Conservation (phyloP, 2,888 invertebrate species). For the Pherbina coryleti region DNA sequence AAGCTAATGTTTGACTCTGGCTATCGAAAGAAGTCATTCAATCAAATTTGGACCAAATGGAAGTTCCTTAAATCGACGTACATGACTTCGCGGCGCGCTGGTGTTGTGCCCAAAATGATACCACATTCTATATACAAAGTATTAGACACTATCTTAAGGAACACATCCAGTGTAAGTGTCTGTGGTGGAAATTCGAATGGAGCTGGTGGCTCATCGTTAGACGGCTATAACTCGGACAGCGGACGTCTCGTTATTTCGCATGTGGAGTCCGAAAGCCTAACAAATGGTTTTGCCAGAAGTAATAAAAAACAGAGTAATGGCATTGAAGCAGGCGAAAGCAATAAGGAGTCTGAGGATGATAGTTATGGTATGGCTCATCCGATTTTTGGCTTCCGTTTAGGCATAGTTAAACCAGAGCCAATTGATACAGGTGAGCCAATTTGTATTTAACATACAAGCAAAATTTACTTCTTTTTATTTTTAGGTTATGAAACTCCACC, state of each 20-base stretch:
- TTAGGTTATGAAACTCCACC: constrained; percentile 57
- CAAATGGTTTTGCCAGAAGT: constrained; percentile 41
- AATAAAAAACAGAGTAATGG: not conserved
- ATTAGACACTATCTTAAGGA: constrained; percentile 59
- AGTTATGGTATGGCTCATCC: constrained; percentile 63
- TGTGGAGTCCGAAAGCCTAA: constrained; percentile 26
- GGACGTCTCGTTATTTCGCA: constrained; percentile 38
- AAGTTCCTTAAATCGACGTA: constrained; percentile 69
- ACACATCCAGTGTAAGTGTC: constrained; percentile 32
- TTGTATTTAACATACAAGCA: not conserved
- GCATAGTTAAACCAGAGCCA: constrained; percentile 64
- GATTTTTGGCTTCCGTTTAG: constrained; percentile 66
- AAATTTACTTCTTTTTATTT: constrained; percentile 10
- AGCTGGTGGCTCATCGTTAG: constrained; percentile 51
- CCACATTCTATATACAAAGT: constrained; percentile 61
- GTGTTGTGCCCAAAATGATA: constrained; percentile 64
- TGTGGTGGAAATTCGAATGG: constrained; percentile 42
- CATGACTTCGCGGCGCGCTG: constrained; percentile 65
- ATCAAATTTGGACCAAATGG: constrained; percentile 69
- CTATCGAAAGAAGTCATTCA: constrained; percentile 64
- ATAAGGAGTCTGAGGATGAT: constrained; percentile 44
- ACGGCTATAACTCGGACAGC: constrained; percentile 51
- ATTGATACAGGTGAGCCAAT: constrained; percentile 60
- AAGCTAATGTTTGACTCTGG: constrained; percentile 64
- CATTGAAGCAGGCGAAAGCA: constrained; percentile 39